Evolutionary conservation across 2,888 invertebrate species (phyloP).

Genomic region (Schizaphis graminum): DNA sequence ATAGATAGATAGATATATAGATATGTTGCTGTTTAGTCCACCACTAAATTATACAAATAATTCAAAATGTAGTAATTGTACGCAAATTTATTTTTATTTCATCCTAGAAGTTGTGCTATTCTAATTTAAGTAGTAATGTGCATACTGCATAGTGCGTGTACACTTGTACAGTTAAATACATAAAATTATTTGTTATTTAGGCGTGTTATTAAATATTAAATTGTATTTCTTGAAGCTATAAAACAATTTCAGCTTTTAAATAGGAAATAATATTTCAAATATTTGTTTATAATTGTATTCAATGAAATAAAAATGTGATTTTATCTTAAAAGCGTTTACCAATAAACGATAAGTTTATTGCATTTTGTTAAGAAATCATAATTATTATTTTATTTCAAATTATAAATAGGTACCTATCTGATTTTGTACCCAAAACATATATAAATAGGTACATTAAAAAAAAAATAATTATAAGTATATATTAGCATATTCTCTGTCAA

Average conservation of each 20-base stretch:
- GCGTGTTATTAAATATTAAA: background rate
- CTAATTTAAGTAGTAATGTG: background rate
- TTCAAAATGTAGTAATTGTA: background rate
- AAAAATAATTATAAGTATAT: background rate
- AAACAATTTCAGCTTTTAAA: background rate
- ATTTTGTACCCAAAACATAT: background rate
- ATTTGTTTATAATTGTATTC: background rate
- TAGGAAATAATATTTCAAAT: background rate
- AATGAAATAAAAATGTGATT: background rate
- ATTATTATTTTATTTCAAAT: background rate
- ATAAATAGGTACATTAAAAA: background rate
- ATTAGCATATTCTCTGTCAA: background rate
- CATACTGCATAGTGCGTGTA: background rate
- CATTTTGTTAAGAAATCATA: background rate
- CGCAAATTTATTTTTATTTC: background rate
- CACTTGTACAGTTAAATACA: background rate
- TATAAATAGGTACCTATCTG: background rate
- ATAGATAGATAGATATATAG: too few species aligned
- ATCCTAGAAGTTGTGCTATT: background rate
- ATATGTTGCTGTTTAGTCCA: background rate
- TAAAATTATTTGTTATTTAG: background rate
- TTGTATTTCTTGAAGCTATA: background rate
- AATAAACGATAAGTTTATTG: background rate
- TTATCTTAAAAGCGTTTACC: background rate
- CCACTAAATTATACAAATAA: background rate